Percentiles rank a stretch among this genome's conserved stretches.
Evolutionary conservation across 2,113 vertebrate genomes (phyloP).

Genomic region (Macaca nemestrina): DNA sequence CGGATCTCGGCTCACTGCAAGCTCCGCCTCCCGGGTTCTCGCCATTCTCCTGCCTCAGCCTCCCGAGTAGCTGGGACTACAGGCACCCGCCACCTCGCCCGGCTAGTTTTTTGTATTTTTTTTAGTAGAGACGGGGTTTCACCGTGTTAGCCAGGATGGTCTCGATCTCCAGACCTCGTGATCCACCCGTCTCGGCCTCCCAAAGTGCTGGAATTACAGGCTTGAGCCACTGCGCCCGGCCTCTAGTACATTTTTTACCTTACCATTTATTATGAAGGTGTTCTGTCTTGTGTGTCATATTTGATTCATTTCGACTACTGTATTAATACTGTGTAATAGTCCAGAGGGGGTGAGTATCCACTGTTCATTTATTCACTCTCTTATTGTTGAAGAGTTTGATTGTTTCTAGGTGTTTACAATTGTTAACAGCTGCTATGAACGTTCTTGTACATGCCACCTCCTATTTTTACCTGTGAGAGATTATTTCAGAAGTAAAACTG

Average conservation of each 20-base stretch:
- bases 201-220: too few relatives aligned
- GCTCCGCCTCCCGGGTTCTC: too few relatives aligned
- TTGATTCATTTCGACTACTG: not conserved
- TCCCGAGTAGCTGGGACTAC: too few relatives aligned
- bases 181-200: too few relatives aligned
- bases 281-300: not conserved
- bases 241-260: not conserved
- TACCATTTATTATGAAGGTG: not conserved
- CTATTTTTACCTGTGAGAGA: not conserved
- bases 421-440: not conserved
- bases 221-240: too few relatives aligned
- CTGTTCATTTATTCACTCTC: not conserved
- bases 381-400: not conserved
- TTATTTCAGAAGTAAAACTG: conserved; percentile 7
- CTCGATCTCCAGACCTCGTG: too few relatives aligned
- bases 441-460: not conserved
- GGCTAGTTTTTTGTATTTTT: too few relatives aligned
- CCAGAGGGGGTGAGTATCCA: not conserved
- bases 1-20: too few relatives aligned
- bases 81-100: too few relatives aligned
- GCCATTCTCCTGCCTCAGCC: too few relatives aligned
- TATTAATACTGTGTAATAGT: not conserved
- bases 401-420: not conserved
- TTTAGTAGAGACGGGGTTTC: too few relatives aligned
- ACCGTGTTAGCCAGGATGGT: too few relatives aligned